Conservation (phyloP, 2,113 vertebrate genomes). For the Gracilinanus agilis region DNA sequence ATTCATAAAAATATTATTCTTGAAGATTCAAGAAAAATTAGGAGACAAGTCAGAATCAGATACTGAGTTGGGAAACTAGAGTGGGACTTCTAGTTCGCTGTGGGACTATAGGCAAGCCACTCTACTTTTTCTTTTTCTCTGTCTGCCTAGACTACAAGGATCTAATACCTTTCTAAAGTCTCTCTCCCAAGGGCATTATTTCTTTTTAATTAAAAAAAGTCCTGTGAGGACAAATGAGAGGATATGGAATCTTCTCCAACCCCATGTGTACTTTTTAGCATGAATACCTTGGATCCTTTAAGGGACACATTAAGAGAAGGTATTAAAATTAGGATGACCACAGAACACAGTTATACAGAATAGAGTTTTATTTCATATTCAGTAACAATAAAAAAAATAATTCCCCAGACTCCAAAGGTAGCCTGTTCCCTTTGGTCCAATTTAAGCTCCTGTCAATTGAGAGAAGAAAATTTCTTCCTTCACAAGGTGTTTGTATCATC, state of each 20-base stretch:
- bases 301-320: slow-evolving; percentile 49
- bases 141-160: not conserved
- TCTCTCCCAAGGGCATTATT: not conserved
- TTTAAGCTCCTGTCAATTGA: slow-evolving; percentile 48
- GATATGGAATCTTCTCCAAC: slow-evolving; percentile 2
- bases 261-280: slow-evolving; percentile 36
- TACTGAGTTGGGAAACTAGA: not conserved
- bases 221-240: slow-evolving; percentile 60
- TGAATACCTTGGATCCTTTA: not conserved
- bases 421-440: slow-evolving; percentile 56
- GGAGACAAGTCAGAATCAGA: not conserved
- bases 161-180: not conserved
- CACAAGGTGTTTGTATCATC: slow-evolving; percentile 33
- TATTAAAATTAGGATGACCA: slow-evolving; percentile 41
- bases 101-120: not conserved
- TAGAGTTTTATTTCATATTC: slow-evolving; percentile 59
- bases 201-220: not conserved
- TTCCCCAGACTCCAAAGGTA: slow-evolving; percentile 62
- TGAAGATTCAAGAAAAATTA: not conserved
- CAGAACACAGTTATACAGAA: not conserved
- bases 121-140: not conserved
- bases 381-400: slow-evolving; percentile 56
- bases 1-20: not conserved
- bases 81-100: not conserved
- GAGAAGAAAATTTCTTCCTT: slow-evolving; percentile 58